Evolutionary conservation across 2,113 vertebrate genomes (phyloP).

Genomic region (Willisornis vidua): DNA sequence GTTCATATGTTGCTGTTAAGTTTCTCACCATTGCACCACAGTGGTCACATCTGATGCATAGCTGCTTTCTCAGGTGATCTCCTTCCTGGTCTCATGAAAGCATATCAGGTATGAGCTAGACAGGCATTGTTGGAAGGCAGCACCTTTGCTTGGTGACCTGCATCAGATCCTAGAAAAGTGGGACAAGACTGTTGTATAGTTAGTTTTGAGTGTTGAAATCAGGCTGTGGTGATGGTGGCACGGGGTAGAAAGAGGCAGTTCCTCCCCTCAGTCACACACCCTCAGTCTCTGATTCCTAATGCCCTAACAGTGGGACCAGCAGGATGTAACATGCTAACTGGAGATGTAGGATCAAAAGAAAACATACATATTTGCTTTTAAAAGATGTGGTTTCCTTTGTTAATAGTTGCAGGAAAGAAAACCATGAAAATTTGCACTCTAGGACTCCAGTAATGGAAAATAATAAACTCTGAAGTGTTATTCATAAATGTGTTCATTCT

Average conservation of each 20-base stretch:
- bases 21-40: not conserved
- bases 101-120: not conserved
- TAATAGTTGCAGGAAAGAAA: not conserved
- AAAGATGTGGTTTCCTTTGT: not conserved
- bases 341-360: not conserved
- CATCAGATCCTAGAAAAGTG: not conserved
- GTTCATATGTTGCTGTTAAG: not conserved
- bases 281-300: accelerated
- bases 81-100: not conserved
- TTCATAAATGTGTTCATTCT: not conserved
- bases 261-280: not conserved
- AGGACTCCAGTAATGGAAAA: not conserved
- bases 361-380: not conserved
- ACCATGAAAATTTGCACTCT: not conserved
- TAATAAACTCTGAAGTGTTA: not conserved
- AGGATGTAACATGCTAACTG: not conserved
- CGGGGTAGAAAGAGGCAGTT: not conserved
- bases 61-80: not conserved
- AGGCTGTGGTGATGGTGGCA: not conserved
- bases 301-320: not conserved
- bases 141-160: not conserved
- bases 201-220: not conserved
- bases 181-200: not conserved
- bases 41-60: not conserved
- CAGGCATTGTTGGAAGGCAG: not conserved